Conservation (phyloP, 2,888 invertebrate genomes). For the Xanthia icteritia region DNA sequence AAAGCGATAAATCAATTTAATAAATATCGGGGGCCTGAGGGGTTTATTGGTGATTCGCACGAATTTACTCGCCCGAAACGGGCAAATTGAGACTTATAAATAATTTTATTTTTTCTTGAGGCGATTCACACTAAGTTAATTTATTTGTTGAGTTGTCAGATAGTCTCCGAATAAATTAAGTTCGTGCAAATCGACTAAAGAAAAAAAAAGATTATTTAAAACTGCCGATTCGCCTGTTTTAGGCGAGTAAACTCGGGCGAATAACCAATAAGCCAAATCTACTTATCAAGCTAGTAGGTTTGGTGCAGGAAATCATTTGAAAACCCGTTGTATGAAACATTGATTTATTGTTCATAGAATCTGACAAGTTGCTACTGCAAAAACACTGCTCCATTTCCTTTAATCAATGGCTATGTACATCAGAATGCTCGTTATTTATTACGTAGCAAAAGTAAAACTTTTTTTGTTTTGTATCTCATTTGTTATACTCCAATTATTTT, state of each 20-base stretch:
- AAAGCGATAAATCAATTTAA: not conserved
- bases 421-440: constrained; percentile 31
- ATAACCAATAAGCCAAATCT: not conserved
- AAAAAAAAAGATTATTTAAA: no score
- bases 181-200: no score
- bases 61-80: no score
- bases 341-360: constrained; percentile 2
- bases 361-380: constrained; percentile 13
- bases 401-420: constrained; percentile 17
- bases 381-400: constrained; percentile 14
- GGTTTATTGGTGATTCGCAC: no score
- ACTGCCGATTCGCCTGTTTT: no score
- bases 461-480: constrained; percentile 48
- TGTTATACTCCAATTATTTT: constrained; percentile 59
- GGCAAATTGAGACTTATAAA: no score
- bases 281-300: not conserved
- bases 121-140: no score
- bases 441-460: constrained; percentile 48
- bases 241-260: no score
- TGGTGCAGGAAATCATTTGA: not conserved
- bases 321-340: constrained; percentile 7
- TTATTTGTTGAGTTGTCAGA: no score
- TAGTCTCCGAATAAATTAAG: no score
- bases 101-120: no score
- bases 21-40: not conserved